Evolutionary conservation across 2,888 invertebrate genomes (phyloP).

Genomic region (Zaprionus obscuricornis): DNA sequence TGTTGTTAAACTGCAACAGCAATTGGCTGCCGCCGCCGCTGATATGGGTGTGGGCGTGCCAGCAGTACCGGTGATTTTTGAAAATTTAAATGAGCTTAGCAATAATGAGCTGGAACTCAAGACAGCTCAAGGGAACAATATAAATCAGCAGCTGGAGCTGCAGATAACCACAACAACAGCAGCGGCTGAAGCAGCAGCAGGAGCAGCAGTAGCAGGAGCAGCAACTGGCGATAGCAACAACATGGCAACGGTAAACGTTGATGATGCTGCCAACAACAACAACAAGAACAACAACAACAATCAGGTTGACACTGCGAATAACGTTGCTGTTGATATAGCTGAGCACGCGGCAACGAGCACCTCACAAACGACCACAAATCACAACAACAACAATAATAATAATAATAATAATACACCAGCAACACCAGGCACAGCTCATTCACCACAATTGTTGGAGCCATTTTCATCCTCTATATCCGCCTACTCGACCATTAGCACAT

Average conservation of each 20-base stretch:
- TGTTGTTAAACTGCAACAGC: constrained; percentile 45
- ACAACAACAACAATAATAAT: constrained; percentile 26
- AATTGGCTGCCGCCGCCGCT: background rate
- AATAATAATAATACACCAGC: constrained; percentile 43
- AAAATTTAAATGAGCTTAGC: constrained; percentile 46
- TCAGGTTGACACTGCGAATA: constrained; percentile 51
- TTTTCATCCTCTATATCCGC: constrained; percentile 43
- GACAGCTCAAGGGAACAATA: too few species aligned
- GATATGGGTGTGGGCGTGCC: constrained; percentile 50
- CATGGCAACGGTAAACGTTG: constrained; percentile 49
- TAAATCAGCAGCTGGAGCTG: too few species aligned
- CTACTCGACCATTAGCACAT: constrained; percentile 20
- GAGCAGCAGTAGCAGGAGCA: background rate
- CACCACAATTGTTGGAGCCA: constrained; percentile 31
- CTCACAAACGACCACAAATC: constrained; percentile 55
- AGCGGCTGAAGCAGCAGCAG: constrained; percentile 20
- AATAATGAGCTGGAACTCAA: constrained; percentile 39
- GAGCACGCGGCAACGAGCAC: constrained; percentile 57
- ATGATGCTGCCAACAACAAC: constrained; percentile 30
- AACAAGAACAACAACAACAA: constrained; percentile 26
- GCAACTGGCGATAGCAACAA: background rate
- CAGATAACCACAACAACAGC: constrained; percentile 30
- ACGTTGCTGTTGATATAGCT: constrained; percentile 51
- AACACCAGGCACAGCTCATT: constrained; percentile 38
- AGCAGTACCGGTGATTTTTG: constrained; percentile 50